Evolutionary conservation across 2,888 invertebrate species (phyloP).

Genomic region (Suillia variegata): DNA sequence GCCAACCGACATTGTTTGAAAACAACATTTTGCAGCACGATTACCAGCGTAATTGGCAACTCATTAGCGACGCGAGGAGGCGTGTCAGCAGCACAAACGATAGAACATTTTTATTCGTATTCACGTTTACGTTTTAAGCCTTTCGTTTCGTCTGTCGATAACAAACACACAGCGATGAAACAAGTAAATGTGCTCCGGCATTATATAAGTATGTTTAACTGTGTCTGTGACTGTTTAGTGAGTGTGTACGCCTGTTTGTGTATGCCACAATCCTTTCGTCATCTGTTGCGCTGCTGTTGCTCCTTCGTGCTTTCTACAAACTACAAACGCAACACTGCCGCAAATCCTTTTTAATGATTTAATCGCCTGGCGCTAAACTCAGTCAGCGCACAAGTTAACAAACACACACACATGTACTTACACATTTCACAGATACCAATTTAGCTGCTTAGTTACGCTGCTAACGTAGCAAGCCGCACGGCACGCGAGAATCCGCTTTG

Average conservation of each 20-base stretch:
- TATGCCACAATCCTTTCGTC: not conserved
- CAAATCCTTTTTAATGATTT: conserved; percentile 13
- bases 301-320: not conserved
- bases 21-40: not conserved
- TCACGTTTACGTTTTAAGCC: no score
- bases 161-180: no score
- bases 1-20: no score
- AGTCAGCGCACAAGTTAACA: no score
- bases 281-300: not conserved
- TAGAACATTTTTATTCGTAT: no score
- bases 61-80: not conserved
- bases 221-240: not conserved
- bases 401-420: no score
- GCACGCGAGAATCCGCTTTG: conserved; percentile 20
- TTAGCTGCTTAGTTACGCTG: conserved; percentile 13
- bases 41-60: not conserved
- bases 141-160: no score
- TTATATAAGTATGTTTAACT: not conserved
- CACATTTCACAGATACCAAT: no score
- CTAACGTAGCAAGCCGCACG: conserved; percentile 37
- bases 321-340: not conserved
- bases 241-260: not conserved
- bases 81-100: not conserved
- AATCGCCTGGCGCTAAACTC: not conserved
- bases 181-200: not conserved